These are phyloP conservation scores for Hirtodrosophila trivittata DNA, from an alignment of 2,888 invertebrate species.

Conservation along the genomic window DNA sequence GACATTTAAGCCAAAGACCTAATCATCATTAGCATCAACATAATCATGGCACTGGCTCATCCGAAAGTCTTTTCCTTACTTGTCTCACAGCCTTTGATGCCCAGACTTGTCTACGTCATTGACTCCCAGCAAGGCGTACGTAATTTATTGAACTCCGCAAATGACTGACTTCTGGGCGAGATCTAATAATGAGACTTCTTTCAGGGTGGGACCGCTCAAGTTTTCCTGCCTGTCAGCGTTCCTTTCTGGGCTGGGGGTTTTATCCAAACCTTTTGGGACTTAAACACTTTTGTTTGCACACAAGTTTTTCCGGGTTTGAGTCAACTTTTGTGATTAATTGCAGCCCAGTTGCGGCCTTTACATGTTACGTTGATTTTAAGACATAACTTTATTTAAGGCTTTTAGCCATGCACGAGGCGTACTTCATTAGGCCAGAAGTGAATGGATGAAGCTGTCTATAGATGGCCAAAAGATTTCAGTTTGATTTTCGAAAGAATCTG, in stretches of 20 bases:
- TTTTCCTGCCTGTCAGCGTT: slow-evolving; percentile 14
- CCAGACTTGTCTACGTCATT: slow-evolving; percentile 65
- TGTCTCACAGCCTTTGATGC: slow-evolving; percentile 63
- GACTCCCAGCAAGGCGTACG: slow-evolving; percentile 56
- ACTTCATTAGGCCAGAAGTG: slow-evolving; percentile 58
- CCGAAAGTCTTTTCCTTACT: slow-evolving; percentile 48
- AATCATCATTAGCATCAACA: slow-evolving; percentile 78
- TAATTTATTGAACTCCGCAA: slow-evolving; percentile 70
- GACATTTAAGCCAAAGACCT: slow-evolving; percentile 78
- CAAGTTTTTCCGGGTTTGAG: slow-evolving; percentile 61
- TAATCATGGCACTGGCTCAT: slow-evolving; percentile 66
- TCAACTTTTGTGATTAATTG: slow-evolving; percentile 68
- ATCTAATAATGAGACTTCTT: slow-evolving; percentile 31
- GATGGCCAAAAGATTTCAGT: too few relatives aligned
- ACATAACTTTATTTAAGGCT: slow-evolving; percentile 61
- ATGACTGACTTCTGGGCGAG: slow-evolving; percentile 41
- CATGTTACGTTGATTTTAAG: slow-evolving; percentile 67
- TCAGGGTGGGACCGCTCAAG: slow-evolving; percentile 1
- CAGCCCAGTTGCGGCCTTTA: slow-evolving; percentile 50
- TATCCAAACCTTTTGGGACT: slow-evolving; percentile 62
- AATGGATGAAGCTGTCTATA: too few relatives aligned
- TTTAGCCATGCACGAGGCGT: slow-evolving; percentile 61
- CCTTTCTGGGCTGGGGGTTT: slow-evolving; percentile 15
- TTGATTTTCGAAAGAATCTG: too few relatives aligned
- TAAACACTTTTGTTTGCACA: slow-evolving; percentile 63